Percentiles rank a stretch among this genome's conserved stretches.
These are phyloP conservation scores for Tychaedon coryphoeus DNA, from an alignment of 2,113 vertebrate genomes.

Conservation along the genomic window DNA sequence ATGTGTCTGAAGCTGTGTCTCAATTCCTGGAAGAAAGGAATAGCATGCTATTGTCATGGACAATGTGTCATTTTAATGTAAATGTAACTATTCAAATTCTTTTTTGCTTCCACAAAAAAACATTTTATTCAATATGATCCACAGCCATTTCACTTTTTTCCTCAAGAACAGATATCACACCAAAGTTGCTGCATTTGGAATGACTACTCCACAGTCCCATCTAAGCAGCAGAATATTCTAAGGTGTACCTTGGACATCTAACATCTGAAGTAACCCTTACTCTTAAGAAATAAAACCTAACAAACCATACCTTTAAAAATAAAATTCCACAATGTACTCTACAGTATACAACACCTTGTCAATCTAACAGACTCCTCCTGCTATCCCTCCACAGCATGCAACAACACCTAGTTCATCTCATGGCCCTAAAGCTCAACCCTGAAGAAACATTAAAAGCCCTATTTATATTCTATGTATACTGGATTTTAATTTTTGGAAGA, in stretches of 20 bases:
- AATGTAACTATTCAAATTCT: neutral
- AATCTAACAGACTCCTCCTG: neutral
- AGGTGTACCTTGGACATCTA: neutral
- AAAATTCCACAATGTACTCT: neutral
- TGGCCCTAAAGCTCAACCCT: neutral
- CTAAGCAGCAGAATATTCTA: neutral
- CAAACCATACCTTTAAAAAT: neutral
- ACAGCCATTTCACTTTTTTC: neutral
- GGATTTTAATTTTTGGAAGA: conserved; percentile 12
- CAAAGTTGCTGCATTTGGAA: neutral
- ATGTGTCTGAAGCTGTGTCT: neutral
- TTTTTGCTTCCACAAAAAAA: neutral
- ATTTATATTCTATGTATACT: neutral
- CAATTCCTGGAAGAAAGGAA: neutral
- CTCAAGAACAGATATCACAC: neutral
- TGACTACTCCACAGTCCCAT: neutral
- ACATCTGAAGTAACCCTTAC: neutral
- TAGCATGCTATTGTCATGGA: neutral
- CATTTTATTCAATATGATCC: neutral
- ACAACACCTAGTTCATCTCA: neutral
- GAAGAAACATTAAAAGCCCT: neutral
- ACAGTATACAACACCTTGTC: neutral
- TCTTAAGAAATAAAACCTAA: neutral
- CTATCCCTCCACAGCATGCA: neutral
- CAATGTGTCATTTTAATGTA: neutral